Evolutionary conservation across 2,888 invertebrate genomes (phyloP).

Genomic region (Acanthosepion pharaonis): DNA sequence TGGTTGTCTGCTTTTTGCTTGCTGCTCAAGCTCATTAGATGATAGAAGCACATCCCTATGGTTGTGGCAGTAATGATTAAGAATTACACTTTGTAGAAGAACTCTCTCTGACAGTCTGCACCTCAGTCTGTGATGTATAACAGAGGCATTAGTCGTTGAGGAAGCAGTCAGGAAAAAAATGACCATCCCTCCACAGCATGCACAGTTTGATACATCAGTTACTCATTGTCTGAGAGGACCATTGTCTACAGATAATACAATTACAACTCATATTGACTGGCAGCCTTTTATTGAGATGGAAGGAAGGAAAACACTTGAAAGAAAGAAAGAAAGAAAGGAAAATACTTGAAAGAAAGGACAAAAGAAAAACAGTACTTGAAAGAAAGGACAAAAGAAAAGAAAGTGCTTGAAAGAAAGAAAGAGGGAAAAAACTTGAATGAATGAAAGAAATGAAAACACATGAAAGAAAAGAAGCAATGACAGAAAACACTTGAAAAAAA

Average conservation of each 20-base stretch:
- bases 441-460: too few species aligned
- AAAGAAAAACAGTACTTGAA: too few species aligned
- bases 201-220: constrained; percentile 10
- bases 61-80: neutral
- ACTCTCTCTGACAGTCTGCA: neutral
- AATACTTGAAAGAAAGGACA: too few species aligned
- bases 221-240: constrained; percentile 1
- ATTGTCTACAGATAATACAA: neutral
- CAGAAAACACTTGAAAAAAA: too few species aligned
- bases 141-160: neutral
- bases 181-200: neutral
- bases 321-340: too few species aligned
- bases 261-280: neutral
- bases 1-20: neutral
- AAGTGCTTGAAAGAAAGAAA: too few species aligned
- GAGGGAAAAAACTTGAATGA: too few species aligned
- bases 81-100: neutral
- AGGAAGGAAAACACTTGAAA: neutral
- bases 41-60: neutral
- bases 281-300: neutral
- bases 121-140: neutral
- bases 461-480: too few species aligned
- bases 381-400: too few species aligned
- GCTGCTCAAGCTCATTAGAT: neutral
- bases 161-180: neutral